Percentiles rank a stretch among this genome's conserved stretches.
These are phyloP conservation scores for Canis aureus DNA, from an alignment of 2,113 vertebrate species.

Conservation along the genomic window DNA sequence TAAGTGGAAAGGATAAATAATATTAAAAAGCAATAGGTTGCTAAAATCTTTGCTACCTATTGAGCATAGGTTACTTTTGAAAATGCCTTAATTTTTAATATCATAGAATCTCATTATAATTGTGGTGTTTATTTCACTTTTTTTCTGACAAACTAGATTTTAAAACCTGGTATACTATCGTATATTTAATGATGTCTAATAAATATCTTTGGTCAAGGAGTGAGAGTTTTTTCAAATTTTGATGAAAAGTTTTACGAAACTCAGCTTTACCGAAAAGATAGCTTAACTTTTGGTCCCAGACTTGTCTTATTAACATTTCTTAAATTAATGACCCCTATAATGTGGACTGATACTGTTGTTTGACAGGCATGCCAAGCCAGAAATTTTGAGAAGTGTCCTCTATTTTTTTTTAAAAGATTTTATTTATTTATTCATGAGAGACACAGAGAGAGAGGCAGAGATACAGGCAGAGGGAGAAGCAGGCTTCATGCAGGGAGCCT, in stretches of 20 bases:
- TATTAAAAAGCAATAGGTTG: neutral
- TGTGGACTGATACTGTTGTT: neutral
- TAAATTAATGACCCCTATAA: neutral
- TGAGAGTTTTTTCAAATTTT: constrained; percentile 4
- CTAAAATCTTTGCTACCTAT: neutral
- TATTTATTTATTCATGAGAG: too few relatives aligned
- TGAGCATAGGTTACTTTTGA: neutral
- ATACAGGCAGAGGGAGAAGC: too few relatives aligned
- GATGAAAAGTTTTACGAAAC: neutral
- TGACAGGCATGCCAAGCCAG: neutral
- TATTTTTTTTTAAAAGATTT: neutral
- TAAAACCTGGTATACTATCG: neutral
- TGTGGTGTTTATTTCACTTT: neutral
- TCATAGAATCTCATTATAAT: neutral
- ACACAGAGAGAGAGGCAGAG: too few relatives aligned
- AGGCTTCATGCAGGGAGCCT: too few relatives aligned
- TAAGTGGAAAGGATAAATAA: neutral
- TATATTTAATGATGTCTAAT: neutral
- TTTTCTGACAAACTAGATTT: neutral
- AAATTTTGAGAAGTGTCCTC: neutral
- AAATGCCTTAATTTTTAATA: constrained; percentile 5
- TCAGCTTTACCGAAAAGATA: neutral
- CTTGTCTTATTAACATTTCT: neutral
- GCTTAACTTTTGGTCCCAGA: neutral
- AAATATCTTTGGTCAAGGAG: neutral